Evolutionary conservation across 2,797 vertebrate genomes (phyloP).

Genomic region (Cirrhinus mrigala): DNA sequence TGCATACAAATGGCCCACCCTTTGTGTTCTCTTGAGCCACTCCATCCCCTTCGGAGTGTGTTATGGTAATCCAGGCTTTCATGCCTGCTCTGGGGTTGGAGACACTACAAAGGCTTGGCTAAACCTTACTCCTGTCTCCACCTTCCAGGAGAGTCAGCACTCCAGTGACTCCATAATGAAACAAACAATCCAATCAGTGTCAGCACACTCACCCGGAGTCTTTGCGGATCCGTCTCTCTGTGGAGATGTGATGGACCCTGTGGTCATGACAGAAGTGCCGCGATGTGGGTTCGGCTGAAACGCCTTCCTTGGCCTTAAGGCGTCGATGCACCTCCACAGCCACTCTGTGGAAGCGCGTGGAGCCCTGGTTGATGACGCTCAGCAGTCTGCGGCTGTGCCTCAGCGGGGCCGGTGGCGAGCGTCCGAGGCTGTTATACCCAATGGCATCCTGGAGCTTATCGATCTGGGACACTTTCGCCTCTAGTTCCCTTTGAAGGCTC

Average conservation of each 20-base stretch:
- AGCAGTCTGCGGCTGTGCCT: conserved; percentile 67
- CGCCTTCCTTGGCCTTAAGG: conserved; percentile 82
- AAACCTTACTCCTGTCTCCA: conserved; percentile 58
- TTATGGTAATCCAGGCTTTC: conserved; percentile 73
- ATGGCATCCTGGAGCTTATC: conserved; percentile 84
- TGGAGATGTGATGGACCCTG: conserved; percentile 62
- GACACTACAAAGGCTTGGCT: conserved; percentile 63
- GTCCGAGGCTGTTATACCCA: conserved; percentile 72
- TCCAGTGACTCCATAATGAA: conserved; percentile 47
- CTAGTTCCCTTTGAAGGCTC: conserved; percentile 76
- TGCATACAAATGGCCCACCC: conserved; percentile 69
- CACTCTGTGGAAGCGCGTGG: conserved; percentile 78
- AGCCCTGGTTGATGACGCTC: conserved; percentile 81
- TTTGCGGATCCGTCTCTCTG: conserved; percentile 72
- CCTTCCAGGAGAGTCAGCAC: conserved; percentile 49
- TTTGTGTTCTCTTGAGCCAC: conserved; percentile 68
- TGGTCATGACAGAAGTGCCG: conserved; percentile 73
- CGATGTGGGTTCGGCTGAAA: conserved; percentile 84
- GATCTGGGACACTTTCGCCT: conserved; percentile 79
- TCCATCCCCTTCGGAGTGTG: conserved; percentile 64
- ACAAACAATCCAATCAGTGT: conserved; percentile 19
- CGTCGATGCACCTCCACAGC: conserved; percentile 81
- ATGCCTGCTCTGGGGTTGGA: conserved; percentile 58
- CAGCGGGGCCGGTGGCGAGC: conserved; percentile 56
- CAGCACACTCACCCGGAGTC: conserved; percentile 68